Evolutionary conservation across 2,113 vertebrate genomes (phyloP).

Genomic region (Carettochelys insculpta): DNA sequence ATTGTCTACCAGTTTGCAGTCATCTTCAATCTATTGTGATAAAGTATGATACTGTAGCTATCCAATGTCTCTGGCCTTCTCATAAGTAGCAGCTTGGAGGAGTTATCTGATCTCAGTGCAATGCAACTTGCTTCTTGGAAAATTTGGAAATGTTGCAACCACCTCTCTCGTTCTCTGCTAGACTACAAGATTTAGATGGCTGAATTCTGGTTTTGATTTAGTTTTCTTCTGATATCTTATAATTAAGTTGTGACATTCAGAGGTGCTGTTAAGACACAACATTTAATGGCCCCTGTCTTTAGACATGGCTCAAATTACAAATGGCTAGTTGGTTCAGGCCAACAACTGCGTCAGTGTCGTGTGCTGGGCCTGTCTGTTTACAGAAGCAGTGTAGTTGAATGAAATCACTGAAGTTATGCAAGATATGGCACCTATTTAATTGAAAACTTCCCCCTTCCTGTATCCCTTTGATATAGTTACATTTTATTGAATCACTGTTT

Average conservation of each 20-base stretch:
- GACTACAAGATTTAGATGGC: neutral
- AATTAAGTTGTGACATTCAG: neutral
- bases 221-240: neutral
- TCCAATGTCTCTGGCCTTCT: neutral
- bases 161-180: conserved; percentile 13
- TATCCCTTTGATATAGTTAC: neutral
- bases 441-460: neutral
- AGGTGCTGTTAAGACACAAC: neutral
- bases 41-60: neutral
- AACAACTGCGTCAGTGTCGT: neutral
- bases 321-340: neutral
- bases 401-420: neutral
- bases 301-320: neutral
- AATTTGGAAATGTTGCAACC: neutral
- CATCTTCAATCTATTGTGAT: neutral
- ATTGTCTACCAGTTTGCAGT: neutral
- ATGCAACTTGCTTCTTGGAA: conserved; percentile 30
- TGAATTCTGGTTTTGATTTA: neutral
- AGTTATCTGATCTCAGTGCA: conserved; percentile 35
- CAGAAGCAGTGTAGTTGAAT: neutral
- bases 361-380: neutral
- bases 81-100: neutral
- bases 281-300: neutral
- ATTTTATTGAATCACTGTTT: neutral
- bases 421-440: neutral